Evolutionary conservation across 1,140 invertebrate species (phyloP), one percentile per base, ranked within the genome.

Genomic region (Onthophagus taurus): DNA sequence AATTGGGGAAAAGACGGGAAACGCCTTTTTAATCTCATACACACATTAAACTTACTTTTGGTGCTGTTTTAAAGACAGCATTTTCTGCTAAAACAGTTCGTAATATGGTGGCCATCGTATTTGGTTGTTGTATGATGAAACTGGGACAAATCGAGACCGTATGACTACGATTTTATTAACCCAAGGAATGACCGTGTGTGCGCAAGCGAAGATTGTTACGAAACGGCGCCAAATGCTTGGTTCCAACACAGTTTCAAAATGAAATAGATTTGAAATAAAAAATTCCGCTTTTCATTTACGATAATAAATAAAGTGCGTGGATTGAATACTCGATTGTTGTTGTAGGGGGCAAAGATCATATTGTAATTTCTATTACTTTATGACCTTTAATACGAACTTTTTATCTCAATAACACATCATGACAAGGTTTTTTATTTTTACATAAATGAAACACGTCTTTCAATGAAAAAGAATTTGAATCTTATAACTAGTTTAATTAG

Each of bases 81-180:
- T 66, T 72, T 66, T 81, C 78, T 46, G 74, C 73, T 59, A 81
- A 63, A 59, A 77, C 57, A 52, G 72, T 70, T 60, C 78, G 72
- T 60, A 81, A 72, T 67, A 82, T 73, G 57, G 72, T 78, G 65
- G 78, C 78, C 78, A 80, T 80, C 71, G 76, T 78, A n/a, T n/a
- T n/a, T 64, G 23, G 26, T 8, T 34, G 34, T 51, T 41, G 50
- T 50, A 44, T 47, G 44, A 44, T 56, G 42, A 54, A 52, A 49
- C 51, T 59, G 49, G 48, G 60, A 57, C 61, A 29, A 24, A 24
- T 14, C 38, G 38, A 24, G 24, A 24, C 14, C 29, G 21, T 41
- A 26, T 41, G 38, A 41, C 17, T 41, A 24, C n/a, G n/a, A n/a
- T n/a, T n/a, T n/a, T n/a, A n/a, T n/a, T n/a, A n/a, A n/a, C n/a